Percentiles rank a stretch among this genome's conserved stretches.
Conservation (phyloP, 2,113 vertebrate species). For the Aegotheles bennettii region DNA sequence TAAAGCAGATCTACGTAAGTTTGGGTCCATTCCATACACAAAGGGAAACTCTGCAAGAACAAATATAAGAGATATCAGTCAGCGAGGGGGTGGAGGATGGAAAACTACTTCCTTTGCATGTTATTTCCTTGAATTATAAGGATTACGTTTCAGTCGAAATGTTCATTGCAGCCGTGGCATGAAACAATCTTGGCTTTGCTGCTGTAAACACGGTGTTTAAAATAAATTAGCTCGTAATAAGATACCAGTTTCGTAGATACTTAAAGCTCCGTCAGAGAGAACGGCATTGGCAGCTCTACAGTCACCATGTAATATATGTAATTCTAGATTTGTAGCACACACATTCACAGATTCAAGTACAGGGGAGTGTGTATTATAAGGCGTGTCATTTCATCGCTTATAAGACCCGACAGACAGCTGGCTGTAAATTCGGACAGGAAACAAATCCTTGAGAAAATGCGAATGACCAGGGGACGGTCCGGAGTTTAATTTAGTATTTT, state of each 20-base stretch:
- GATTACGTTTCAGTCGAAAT: not conserved
- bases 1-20: constrained; percentile 36
- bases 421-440: constrained; percentile 37
- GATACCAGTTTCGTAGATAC: not conserved
- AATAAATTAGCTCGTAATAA: constrained; percentile 8
- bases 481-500: not conserved
- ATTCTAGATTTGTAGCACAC: not conserved
- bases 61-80: constrained; percentile 14
- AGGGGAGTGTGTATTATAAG: not conserved
- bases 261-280: not conserved
- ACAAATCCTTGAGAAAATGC: not conserved
- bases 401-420: not conserved
- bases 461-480: not conserved
- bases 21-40: constrained; percentile 15
- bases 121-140: constrained; percentile 54
- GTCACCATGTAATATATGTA: not conserved
- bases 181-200: not conserved
- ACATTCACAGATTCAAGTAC: not conserved
- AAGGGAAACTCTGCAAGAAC: constrained; percentile 51
- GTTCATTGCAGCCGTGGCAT: not conserved
- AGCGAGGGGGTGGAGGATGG: not conserved
- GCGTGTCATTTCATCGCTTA: not conserved
- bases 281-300: not conserved
- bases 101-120: constrained; percentile 13
- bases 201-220: constrained; percentile 9